These are phyloP conservation scores for Mola mola DNA, from an alignment of 2,113 vertebrate genomes.

Conservation along the genomic window DNA sequence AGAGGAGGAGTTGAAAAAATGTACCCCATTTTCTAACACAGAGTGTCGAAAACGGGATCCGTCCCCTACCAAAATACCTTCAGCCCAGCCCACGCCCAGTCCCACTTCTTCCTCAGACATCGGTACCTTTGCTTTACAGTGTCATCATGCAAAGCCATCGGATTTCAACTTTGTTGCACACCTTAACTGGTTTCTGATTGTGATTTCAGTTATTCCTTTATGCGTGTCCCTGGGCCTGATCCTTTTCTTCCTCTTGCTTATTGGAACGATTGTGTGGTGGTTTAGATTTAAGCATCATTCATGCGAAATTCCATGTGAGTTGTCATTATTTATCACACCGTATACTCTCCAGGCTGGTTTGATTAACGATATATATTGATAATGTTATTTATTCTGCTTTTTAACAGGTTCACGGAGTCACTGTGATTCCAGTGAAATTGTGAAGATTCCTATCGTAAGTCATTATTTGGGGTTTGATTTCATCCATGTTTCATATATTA, in stretches of 20 bases:
- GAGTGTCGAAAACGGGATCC: slow-evolving; percentile 69
- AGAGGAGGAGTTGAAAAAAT: slow-evolving; percentile 73
- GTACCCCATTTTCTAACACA: slow-evolving; percentile 77
- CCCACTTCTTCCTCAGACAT: slow-evolving; percentile 10
- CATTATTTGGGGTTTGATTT: background rate
- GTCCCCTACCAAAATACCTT: slow-evolving; percentile 28
- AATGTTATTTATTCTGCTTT: slow-evolving; percentile 12
- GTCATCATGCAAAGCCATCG: too few species aligned
- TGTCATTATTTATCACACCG: too few species aligned
- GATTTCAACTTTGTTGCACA: too few species aligned
- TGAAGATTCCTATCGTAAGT: slow-evolving; percentile 83
- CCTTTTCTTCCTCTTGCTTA: fast-evolving
- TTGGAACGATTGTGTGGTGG: slow-evolving; percentile 2
- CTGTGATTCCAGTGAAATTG: slow-evolving; percentile 65
- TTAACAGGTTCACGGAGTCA: slow-evolving; percentile 58
- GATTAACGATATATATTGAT: background rate
- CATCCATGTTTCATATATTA: too few species aligned
- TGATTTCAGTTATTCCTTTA: slow-evolving; percentile 44
- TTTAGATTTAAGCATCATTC: slow-evolving; percentile 27
- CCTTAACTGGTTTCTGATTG: background rate
- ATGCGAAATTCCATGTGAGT: slow-evolving; percentile 64
- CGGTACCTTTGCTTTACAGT: slow-evolving; percentile 31
- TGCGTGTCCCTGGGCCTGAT: slow-evolving; percentile 1
- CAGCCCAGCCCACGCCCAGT: background rate
- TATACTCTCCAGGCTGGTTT: background rate